Base-by-base conservation (phyloP, 2,888 invertebrate genomes). In the Volucella inanis region DNA sequence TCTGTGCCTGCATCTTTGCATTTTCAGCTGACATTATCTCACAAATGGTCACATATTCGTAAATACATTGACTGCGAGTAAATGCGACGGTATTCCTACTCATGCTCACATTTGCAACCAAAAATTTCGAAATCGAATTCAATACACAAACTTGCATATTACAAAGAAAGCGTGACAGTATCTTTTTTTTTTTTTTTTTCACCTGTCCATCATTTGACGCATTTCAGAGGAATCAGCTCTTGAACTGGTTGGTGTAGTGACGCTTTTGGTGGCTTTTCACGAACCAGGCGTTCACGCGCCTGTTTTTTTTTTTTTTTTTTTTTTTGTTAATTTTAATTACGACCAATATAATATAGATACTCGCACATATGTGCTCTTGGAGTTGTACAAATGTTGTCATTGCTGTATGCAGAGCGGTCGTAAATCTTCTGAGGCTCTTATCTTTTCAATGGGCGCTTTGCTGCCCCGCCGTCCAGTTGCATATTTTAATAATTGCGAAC, bases 401-500 rank as follows among this genome's bases (percentile, higher is more conserved):
- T 8, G 15, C 22, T 22, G 8, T 39, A 38, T 49, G 47, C 41
- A 47, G 15, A 47, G 12, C 39, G 45, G 15, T 31, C 6, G 54
- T 55, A 49, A 57, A n/a, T 38, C 55, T n/a, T 15, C 0, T 9
- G 68, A 55, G 45, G 45, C 31, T 31, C 55, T 12, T 12, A 45
- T 55, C 57, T 38, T 39, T 57, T 57, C 31, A n/a, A 62, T 45
- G 10, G n/a, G 54, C 15, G 15, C 15, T 9, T 18, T 6, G 1
- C 11, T 15, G 8, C 8, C 55, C 3, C 47, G n/a, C 14, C 9
- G 52, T 31, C n/a, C 45, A 50, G 43, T 41, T 75, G 49, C 70
- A 77, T 78, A 80, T 39, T 75, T 68, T 38, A 75, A 75, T 68
- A 55, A 55, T 62, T 55, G 67, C 43, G 47, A 65, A 80, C 67